Percentiles rank a stretch among this genome's conserved stretches.
phyloP scores from a whole-genome alignment of 2,797 vertebrate genomes.

The Sphaeramia orbicularis region DNA sequence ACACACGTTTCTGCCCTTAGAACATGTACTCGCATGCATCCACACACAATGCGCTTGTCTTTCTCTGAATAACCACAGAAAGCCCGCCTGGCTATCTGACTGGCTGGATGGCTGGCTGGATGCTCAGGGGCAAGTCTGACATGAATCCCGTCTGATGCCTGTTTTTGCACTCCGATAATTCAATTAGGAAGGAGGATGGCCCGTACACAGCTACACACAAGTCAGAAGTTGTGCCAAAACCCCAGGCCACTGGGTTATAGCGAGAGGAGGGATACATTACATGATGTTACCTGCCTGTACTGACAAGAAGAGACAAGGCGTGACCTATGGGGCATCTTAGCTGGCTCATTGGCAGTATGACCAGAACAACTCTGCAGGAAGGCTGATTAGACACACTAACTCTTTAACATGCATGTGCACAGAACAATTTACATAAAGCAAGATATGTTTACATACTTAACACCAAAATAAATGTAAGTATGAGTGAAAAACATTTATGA shows the following conservation, averaged over 20 bases:
- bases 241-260: constrained; percentile 68
- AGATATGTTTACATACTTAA: too few relatives aligned
- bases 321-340: constrained; percentile 68
- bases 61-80: constrained; percentile 70
- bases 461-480: too few relatives aligned
- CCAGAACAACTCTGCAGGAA: constrained; percentile 32
- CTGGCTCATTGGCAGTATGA: constrained; percentile 57
- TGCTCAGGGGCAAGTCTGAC: constrained; percentile 81
- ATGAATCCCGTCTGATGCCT: constrained; percentile 82
- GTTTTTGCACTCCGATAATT: constrained; percentile 84
- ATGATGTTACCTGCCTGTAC: constrained; percentile 73
- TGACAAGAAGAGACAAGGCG: constrained; percentile 75
- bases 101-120: constrained; percentile 59
- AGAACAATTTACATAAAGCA: too few relatives aligned
- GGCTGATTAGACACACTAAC: constrained; percentile 28
- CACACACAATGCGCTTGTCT: constrained; percentile 57
- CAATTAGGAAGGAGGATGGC: constrained; percentile 79
- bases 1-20: constrained; percentile 50
- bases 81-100: constrained; percentile 34
- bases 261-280: constrained; percentile 68
- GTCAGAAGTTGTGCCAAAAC: constrained; percentile 75
- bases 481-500: too few relatives aligned
- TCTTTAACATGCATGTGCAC: background rate
- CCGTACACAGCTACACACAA: constrained; percentile 65
- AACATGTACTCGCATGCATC: constrained; percentile 48